Evolutionary conservation across 2,888 invertebrate species (phyloP).

Genomic region (Schizaphis graminum): DNA sequence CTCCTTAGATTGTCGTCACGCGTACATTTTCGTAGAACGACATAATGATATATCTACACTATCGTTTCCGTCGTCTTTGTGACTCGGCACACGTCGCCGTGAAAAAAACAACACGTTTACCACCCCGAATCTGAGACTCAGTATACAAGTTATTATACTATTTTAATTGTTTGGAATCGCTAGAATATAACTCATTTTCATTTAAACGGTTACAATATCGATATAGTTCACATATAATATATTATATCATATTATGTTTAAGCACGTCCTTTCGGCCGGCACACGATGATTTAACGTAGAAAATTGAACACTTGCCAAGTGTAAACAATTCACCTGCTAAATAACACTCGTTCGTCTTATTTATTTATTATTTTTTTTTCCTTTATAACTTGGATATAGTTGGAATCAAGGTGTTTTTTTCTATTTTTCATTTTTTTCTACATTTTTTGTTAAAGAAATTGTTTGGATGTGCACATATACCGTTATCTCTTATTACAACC

Average conservation of each 20-base stretch:
- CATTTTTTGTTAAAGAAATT: too few species aligned
- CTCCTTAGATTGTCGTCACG: neutral
- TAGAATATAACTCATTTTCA: neutral
- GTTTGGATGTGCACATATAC: neutral
- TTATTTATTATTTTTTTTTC: neutral
- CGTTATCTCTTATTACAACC: neutral
- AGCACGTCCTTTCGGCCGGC: neutral
- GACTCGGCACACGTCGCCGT: neutral
- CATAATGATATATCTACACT: neutral
- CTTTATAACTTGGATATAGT: neutral
- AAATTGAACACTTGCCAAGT: slow-evolving; percentile 17
- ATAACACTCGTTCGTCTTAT: slow-evolving; percentile 2
- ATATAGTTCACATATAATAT: too few species aligned
- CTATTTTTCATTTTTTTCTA: neutral
- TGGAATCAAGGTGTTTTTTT: neutral
- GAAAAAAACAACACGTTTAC: neutral
- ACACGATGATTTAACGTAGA: neutral
- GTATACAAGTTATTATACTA: neutral
- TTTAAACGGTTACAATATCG: neutral
- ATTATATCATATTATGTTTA: neutral
- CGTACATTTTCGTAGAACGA: neutral
- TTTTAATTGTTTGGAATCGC: slow-evolving; percentile 5
- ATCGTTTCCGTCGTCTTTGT: neutral
- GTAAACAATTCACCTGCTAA: slow-evolving; percentile 18
- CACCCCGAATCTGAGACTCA: neutral